Percentiles rank a stretch among this genome's conserved stretches.
These are phyloP conservation scores for Formica exsecta DNA, from an alignment of 1,140 invertebrate genomes.

Conservation along the genomic window DNA sequence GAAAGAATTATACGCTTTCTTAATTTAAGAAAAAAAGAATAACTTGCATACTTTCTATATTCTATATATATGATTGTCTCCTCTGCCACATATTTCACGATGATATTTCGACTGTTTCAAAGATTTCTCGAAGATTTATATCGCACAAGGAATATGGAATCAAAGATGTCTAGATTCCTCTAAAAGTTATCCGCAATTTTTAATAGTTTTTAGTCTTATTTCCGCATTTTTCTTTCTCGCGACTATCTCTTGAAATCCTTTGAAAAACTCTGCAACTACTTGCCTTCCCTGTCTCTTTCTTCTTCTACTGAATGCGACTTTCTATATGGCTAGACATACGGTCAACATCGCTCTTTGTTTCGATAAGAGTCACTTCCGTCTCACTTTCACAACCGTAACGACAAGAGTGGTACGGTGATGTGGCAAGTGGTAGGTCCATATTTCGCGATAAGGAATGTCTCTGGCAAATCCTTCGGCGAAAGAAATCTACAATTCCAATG, in stretches of 20 bases:
- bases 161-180: not conserved
- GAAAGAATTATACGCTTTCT: slow-evolving; percentile 10
- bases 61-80: not conserved
- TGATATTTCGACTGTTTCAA: not conserved
- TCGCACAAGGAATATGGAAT: not conserved
- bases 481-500: slow-evolving; percentile 36
- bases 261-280: slow-evolving; percentile 33
- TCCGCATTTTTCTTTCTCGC: not conserved
- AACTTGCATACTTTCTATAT: not conserved
- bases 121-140: not conserved
- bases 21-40: not conserved
- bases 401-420: slow-evolving; percentile 32
- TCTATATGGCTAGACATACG: slow-evolving; percentile 76
- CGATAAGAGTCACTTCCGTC: slow-evolving; percentile 68
- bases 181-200: not conserved
- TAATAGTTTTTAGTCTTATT: not conserved
- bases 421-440: slow-evolving; percentile 47
- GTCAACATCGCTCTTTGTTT: slow-evolving; percentile 79
- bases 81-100: not conserved
- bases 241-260: slow-evolving; percentile 13
- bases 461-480: slow-evolving; percentile 14
- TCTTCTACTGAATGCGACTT: slow-evolving; percentile 40
- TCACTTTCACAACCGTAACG: slow-evolving; percentile 41
- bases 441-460: slow-evolving; percentile 43
- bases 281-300: not conserved